phyloP scores from a whole-genome alignment of 2,113 vertebrate species.

The Upupa epops region DNA sequence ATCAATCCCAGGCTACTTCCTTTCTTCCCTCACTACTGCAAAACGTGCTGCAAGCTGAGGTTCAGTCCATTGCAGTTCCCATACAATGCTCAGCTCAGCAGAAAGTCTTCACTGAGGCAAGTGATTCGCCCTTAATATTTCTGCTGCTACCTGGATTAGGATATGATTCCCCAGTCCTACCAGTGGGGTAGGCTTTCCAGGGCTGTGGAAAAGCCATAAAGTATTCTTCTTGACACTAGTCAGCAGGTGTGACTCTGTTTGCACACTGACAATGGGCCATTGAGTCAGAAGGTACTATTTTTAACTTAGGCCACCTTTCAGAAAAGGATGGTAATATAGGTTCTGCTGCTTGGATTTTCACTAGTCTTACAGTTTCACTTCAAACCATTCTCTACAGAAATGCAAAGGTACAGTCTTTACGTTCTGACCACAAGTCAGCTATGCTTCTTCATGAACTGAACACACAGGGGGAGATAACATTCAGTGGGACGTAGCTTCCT shows the following conservation, averaged over 20 bases:
- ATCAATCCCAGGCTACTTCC: constrained; percentile 1
- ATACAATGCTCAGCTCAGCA: neutral
- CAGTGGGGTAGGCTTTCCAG: neutral
- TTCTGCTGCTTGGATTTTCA: neutral
- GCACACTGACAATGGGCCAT: neutral
- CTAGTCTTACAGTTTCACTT: constrained; percentile 27
- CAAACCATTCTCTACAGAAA: neutral
- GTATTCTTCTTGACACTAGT: neutral
- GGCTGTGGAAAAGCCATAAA: neutral
- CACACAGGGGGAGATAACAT: constrained; percentile 13
- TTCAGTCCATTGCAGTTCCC: neutral
- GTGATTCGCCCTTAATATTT: neutral
- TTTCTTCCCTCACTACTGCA: constrained; percentile 25
- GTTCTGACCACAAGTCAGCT: neutral
- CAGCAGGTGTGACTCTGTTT: neutral
- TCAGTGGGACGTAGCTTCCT: neutral
- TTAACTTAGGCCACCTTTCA: neutral
- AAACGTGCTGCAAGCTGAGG: constrained; percentile 24
- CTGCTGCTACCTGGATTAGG: neutral
- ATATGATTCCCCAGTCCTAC: neutral
- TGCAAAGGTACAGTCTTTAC: neutral
- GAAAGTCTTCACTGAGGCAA: neutral
- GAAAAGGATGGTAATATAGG: neutral
- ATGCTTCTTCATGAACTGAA: neutral
- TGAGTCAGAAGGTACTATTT: constrained; percentile 5